Conservation (phyloP, 2,888 invertebrate genomes). For the Coremacera marginata region DNA sequence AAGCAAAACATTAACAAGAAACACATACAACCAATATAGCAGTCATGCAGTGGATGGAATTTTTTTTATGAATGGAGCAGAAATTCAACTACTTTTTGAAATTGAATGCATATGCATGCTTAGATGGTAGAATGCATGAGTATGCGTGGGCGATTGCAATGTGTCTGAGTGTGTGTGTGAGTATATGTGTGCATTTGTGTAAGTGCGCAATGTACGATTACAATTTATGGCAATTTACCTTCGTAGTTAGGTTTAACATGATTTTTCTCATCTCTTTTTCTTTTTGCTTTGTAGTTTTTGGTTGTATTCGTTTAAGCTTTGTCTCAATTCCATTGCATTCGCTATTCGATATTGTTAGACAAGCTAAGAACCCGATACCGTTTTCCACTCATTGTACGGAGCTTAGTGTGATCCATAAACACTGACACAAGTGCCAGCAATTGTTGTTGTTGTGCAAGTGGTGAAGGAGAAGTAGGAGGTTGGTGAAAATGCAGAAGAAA, state of each 20-base stretch:
- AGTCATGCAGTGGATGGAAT: not conserved
- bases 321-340: not conserved
- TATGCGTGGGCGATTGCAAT: too few species aligned
- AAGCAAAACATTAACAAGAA: not conserved
- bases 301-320: not conserved
- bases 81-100: too few species aligned
- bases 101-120: too few species aligned
- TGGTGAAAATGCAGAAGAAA: not conserved
- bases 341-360: not conserved
- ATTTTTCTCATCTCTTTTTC: not conserved
- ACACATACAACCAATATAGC: not conserved
- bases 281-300: not conserved
- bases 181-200: not conserved
- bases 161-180: too few species aligned
- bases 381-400: not conserved
- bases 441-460: not conserved
- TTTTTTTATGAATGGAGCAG: too few species aligned
- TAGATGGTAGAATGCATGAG: too few species aligned
- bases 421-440: not conserved
- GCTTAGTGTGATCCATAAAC: not conserved
- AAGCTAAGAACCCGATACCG: not conserved
- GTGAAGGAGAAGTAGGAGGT: not conserved
- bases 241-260: not conserved
- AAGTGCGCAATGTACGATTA: not conserved
- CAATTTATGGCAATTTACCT: slow-evolving; percentile 22